Evolutionary conservation across 1,140 invertebrate species (phyloP).

Genomic region (Nasonia vitripennis): DNA sequence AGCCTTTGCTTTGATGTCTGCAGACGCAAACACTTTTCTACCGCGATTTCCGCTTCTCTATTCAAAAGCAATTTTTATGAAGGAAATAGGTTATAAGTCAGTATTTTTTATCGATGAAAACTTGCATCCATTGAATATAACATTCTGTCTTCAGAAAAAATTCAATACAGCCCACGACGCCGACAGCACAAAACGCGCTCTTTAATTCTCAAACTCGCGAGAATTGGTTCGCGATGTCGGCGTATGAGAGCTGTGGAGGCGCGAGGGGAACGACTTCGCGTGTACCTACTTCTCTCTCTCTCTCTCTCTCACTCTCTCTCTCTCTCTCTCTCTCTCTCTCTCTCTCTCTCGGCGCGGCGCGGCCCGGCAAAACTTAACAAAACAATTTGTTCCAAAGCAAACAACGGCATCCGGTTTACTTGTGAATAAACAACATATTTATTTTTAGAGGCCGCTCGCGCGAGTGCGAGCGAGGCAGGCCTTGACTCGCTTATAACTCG

Average conservation of each 20-base stretch:
- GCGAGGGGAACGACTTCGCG: constrained; percentile 57
- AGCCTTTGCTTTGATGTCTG: neutral
- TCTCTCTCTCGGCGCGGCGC: too few species aligned
- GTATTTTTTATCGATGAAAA: too few species aligned
- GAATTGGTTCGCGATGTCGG: neutral
- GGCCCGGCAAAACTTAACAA: constrained; percentile 73
- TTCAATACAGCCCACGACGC: too few species aligned
- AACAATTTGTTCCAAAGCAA: constrained; percentile 76
- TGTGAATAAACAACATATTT: constrained; percentile 77
- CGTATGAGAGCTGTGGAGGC: neutral
- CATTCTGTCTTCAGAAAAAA: too few species aligned
- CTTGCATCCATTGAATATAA: too few species aligned
- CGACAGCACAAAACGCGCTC: too few species aligned
- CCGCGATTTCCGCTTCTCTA: neutral
- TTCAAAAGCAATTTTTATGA: too few species aligned
- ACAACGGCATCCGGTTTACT: constrained; percentile 76
- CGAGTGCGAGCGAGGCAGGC: neutral
- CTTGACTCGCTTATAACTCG: constrained; percentile 6
- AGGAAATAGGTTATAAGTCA: too few species aligned
- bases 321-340: constrained; percentile 57
- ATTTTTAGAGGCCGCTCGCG: constrained; percentile 71
- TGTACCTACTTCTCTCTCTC: constrained; percentile 51
- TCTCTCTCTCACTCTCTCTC: constrained; percentile 33
- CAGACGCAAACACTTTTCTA: neutral
- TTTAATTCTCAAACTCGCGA: neutral